A percentile compares a stretch with the other conserved stretches of the same genome.
Evolutionary conservation across 2,113 vertebrate species (phyloP).

Genomic region (Macquaria australasica): DNA sequence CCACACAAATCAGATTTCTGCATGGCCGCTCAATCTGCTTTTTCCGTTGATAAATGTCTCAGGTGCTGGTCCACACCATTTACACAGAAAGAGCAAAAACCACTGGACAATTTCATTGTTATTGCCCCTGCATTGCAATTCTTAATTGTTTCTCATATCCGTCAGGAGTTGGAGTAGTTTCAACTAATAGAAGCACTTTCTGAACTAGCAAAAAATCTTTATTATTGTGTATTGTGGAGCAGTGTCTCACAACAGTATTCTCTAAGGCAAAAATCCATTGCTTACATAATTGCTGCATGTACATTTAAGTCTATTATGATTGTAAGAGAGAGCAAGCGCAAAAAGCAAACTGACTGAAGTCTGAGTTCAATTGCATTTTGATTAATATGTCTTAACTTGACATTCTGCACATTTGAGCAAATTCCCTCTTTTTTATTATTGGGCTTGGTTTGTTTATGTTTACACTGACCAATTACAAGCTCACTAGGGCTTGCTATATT

Average conservation of each 20-base stretch:
- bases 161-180: not conserved
- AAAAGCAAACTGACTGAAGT: not conserved
- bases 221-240: not conserved
- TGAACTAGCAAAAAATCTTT: not conserved
- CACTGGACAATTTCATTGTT: not conserved
- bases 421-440: not conserved
- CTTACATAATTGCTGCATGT: not conserved
- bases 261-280: not conserved
- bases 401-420: not conserved
- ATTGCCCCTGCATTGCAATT: not conserved
- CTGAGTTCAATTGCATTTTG: not conserved
- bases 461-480: not conserved
- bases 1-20: slow-evolving; percentile 15
- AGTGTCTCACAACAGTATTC: not conserved
- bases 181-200: not conserved
- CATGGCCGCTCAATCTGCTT: not conserved
- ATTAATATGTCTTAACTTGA: not conserved
- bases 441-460: not conserved
- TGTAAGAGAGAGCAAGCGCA: not conserved
- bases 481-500: not conserved
- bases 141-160: not conserved
- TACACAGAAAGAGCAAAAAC: not conserved
- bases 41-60: not conserved
- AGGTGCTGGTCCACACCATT: not conserved
- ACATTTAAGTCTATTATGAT: not conserved